These are phyloP conservation scores for Excalfactoria chinensis DNA, from an alignment of 2,113 vertebrate species.

Conservation along the genomic window DNA sequence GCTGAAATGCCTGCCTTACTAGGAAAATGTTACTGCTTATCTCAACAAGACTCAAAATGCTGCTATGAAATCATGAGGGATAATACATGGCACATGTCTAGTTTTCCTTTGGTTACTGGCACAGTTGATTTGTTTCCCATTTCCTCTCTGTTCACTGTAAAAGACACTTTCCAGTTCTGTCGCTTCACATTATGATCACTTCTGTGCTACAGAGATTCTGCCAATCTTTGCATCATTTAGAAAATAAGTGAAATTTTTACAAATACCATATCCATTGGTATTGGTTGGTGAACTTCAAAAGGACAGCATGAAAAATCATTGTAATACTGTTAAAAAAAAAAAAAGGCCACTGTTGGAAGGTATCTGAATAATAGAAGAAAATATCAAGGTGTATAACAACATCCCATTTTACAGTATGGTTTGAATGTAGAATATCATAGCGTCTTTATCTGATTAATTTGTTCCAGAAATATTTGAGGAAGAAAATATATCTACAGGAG, in stretches of 20 bases:
- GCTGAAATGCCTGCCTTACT: not conserved
- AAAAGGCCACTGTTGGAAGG: not conserved
- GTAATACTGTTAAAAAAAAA: not conserved
- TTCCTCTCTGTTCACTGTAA: not conserved
- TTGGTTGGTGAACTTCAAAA: not conserved
- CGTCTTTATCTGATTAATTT: not conserved
- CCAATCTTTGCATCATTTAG: not conserved
- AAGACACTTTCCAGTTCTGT: not conserved
- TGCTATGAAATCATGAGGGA: not conserved
- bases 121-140: not conserved
- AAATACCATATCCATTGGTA: not conserved
- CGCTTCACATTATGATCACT: not conserved
- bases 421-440: not conserved
- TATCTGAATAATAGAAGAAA: not conserved
- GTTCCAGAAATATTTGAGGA: not conserved
- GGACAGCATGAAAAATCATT: not conserved
- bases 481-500: not conserved
- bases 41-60: not conserved
- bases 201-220: not conserved
- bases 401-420: not conserved
- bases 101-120: not conserved
- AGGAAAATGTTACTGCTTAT: too few relatives aligned
- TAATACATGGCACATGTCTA: not conserved
- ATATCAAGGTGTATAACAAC: not conserved
- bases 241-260: not conserved